A percentile compares a stretch with the other conserved stretches of the same genome.
These are phyloP conservation scores for Euwallacea fornicatus DNA, from an alignment of 1,140 invertebrate species.

Conservation along the genomic window DNA sequence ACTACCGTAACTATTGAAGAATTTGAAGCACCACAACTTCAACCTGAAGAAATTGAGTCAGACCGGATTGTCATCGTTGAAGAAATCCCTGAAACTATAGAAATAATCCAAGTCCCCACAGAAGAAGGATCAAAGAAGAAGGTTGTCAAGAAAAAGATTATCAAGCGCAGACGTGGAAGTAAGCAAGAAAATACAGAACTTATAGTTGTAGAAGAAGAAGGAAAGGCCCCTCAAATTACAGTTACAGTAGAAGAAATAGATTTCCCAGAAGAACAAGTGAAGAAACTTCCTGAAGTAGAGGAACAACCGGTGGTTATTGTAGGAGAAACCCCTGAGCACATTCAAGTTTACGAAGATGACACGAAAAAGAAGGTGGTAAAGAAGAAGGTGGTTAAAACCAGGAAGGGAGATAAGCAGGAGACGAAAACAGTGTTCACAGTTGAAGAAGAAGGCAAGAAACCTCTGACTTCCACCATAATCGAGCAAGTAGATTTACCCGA, in stretches of 20 bases:
- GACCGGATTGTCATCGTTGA: conserved; percentile 42
- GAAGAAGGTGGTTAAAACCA: conserved; percentile 46
- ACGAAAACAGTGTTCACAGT: conserved; percentile 47
- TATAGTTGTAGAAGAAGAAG: conserved; percentile 52
- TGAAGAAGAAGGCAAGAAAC: conserved; percentile 49
- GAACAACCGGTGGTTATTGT: conserved; percentile 44
- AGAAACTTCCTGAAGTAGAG: conserved; percentile 46
- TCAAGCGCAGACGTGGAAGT: conserved; percentile 48
- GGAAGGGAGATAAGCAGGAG: conserved; percentile 45
- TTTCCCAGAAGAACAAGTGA: conserved; percentile 50
- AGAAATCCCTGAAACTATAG: conserved; percentile 43
- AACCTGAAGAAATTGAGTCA: conserved; percentile 41
- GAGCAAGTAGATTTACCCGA: conserved; percentile 49
- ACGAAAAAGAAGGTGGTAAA: conserved; percentile 45
- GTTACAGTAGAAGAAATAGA: conserved; percentile 51
- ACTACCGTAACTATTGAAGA: conserved; percentile 50
- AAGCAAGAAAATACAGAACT: conserved; percentile 51
- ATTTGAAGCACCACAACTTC: conserved; percentile 22
- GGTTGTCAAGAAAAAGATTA: conserved; percentile 50
- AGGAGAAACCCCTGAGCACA: conserved; percentile 40
- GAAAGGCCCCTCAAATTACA: conserved; percentile 50
- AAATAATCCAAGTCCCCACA: conserved; percentile 48
- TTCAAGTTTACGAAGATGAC: conserved; percentile 45
- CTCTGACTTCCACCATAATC: conserved; percentile 49
- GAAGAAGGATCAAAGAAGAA: conserved; percentile 51